These are phyloP conservation scores for Pachyseris speciosa DNA, from an alignment of 64 coral and sea anemone species.

Conservation along the genomic window DNA sequence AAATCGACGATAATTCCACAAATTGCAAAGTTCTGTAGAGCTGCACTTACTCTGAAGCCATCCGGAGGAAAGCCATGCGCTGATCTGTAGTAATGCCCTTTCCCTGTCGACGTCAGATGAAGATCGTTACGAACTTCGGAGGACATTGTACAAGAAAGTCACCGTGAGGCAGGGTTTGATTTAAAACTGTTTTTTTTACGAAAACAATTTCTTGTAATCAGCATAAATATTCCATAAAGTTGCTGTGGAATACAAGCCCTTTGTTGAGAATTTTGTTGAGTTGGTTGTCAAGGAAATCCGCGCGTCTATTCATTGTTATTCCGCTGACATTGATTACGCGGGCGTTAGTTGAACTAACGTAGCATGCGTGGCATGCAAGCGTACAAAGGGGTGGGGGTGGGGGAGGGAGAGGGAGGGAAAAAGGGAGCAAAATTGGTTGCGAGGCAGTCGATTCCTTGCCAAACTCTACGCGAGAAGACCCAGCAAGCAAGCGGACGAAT, in stretches of 20 bases:
- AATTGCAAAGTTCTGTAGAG: background rate
- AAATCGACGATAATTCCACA: background rate
- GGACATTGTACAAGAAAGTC: conserved; percentile 26
- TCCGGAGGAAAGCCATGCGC: conserved; percentile 71
- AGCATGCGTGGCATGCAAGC: too few species aligned
- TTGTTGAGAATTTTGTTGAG: background rate
- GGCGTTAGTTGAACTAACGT: too few species aligned
- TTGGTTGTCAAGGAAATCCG: conserved; percentile 27
- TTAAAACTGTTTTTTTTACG: background rate
- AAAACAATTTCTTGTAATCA: background rate
- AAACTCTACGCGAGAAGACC: too few species aligned
- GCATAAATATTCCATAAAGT: background rate
- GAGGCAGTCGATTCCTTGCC: too few species aligned
- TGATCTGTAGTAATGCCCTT: conserved; percentile 58
- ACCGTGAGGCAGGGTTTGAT: background rate
- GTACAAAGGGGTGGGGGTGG: too few species aligned
- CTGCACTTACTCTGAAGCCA: conserved; percentile 72
- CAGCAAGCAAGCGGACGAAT: too few species aligned
- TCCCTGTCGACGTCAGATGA: conserved; percentile 84
- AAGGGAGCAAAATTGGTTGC: too few species aligned
- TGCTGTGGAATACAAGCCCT: background rate
- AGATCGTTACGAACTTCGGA: conserved; percentile 80
- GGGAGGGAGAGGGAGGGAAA: too few species aligned
- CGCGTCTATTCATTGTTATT: background rate
- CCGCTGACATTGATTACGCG: conserved; percentile 13